These are phyloP conservation scores for Candoia aspera DNA, from an alignment of 2,113 vertebrate genomes.

Conservation along the genomic window DNA sequence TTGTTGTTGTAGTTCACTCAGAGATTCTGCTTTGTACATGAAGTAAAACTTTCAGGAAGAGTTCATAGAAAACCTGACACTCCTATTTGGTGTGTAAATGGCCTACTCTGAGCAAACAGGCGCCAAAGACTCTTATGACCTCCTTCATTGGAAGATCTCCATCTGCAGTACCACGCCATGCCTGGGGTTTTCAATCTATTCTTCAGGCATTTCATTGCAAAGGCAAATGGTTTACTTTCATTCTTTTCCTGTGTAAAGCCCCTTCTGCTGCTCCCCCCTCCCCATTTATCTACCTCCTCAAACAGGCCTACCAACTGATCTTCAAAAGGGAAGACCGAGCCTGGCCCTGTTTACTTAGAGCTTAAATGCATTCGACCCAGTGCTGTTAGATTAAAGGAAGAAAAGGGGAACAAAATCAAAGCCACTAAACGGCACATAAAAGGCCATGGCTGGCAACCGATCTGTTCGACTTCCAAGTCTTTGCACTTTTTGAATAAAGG, in stretches of 20 bases:
- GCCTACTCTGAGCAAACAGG: conserved; percentile 58
- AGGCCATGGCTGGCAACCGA: conserved; percentile 80
- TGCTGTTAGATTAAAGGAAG: conserved; percentile 87
- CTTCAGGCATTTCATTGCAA: conserved; percentile 79
- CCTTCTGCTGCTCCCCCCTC: conserved; percentile 62
- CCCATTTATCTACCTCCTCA: conserved; percentile 38
- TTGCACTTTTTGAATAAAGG: conserved; percentile 85
- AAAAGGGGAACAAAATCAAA: conserved; percentile 83
- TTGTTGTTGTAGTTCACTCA: conserved; percentile 26
- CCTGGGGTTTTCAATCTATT: conserved; percentile 72
- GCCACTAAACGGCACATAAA: conserved; percentile 82
- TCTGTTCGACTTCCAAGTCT: conserved; percentile 84
- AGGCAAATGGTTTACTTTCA: conserved; percentile 67
- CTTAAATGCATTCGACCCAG: conserved; percentile 82
- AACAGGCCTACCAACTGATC: conserved; percentile 56
- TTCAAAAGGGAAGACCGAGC: conserved; percentile 75
- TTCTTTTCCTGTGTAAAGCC: conserved; percentile 72
- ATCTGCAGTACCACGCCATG: conserved; percentile 67
- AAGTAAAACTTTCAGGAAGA: conserved; percentile 64
- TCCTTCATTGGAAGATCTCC: conserved; percentile 43
- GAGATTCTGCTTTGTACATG: conserved; percentile 59
- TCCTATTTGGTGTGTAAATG: conserved; percentile 66
- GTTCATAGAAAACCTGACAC: conserved; percentile 74
- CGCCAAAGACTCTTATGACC: conserved; percentile 49
- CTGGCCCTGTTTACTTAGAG: conserved; percentile 84